phyloP scores from a whole-genome alignment of 2,797 vertebrate genomes.

The Carapus acus region DNA sequence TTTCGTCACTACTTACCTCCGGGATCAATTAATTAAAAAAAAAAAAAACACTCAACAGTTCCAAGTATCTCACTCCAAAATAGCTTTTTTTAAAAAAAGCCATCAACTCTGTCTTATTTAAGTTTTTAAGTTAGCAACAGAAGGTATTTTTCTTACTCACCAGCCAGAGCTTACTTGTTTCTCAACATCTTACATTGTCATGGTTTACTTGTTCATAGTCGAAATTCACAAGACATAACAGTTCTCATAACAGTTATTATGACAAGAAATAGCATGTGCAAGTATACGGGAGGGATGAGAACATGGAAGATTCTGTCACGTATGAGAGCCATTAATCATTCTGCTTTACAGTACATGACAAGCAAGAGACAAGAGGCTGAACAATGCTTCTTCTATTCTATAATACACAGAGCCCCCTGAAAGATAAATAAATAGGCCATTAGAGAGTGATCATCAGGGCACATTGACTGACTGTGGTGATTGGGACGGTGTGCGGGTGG shows the following conservation, averaged over 20 bases:
- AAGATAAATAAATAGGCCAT: conserved; percentile 76
- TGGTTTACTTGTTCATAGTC: conserved; percentile 81
- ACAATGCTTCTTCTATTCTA: conserved; percentile 71
- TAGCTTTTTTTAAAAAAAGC: conserved; percentile 63
- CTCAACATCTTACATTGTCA: conserved; percentile 83
- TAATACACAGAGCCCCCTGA: conserved; percentile 73
- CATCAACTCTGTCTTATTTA: conserved; percentile 66
- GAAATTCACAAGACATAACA: conserved; percentile 72
- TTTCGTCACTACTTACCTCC: conserved; percentile 78
- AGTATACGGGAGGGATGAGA: conserved; percentile 64
- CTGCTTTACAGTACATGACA: conserved; percentile 63
- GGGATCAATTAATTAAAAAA: conserved; percentile 71
- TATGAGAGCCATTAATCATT: conserved; percentile 63
- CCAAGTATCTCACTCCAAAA: conserved; percentile 71
- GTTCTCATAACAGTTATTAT: conserved; percentile 70
- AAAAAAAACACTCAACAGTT: conserved; percentile 76
- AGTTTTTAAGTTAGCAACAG: conserved; percentile 81
- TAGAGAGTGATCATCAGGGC: conserved; percentile 69
- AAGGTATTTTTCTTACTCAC: conserved; percentile 82
- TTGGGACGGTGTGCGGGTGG: conserved; percentile 38
- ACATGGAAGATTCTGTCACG: conserved; percentile 67
- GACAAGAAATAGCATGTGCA: conserved; percentile 67
- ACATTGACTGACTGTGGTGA: conserved; percentile 66
- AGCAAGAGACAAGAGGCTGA: conserved; percentile 68
- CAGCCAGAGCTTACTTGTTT: conserved; percentile 82